Evolutionary conservation across 1,140 invertebrate genomes (phyloP), one percentile per base, ranked within the genome.

Genomic region (Lucilia sericata): DNA sequence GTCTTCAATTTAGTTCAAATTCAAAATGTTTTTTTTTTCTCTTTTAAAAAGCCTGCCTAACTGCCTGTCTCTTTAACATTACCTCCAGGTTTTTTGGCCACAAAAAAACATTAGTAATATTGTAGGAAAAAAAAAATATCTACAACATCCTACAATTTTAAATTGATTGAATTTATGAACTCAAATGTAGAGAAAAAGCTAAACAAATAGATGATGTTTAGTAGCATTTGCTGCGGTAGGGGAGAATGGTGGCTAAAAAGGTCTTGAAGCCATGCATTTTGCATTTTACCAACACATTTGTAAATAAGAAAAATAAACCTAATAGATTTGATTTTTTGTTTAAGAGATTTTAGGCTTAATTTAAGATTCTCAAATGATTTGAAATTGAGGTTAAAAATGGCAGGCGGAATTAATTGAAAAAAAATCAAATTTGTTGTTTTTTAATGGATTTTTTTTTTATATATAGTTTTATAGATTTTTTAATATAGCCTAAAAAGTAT

Each of bases 161-260:
- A 55, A 55, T 55, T 55, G 51, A 55, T 55, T 55, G 51, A 55
- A 55, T 55, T 55, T 55, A 55, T 55, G 17, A 55, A 55, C 51
- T 55, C 5, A 55, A 55, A 55, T 55, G 13, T 55, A 55, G 13
- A 55, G 51, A 55, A 55, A 55, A 55, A 10, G 13, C 51, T 17
- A 55, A 55, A 55, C 13, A 55, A 55, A 55, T 42, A 42, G 5
- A 42, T 42, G 42, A 42, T 7, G 42, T 30, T 30, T 30, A 30
- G 25, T 30, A 3, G 25, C 25, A 30, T 30, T 30, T 30, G 25
- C 25, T 2, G 25, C n/a, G 25, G 3, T 2, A 30, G 1, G 7
- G 42, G 42, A 7, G 42, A 17, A 55, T 55, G 17, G 17, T n/a
- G 0, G 51, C 0, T 7, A n/a, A 30, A 55, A 55, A 55, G 51